Base-by-base conservation (phyloP, 2,797 vertebrate species). In the Pteropus rufus region DNA sequence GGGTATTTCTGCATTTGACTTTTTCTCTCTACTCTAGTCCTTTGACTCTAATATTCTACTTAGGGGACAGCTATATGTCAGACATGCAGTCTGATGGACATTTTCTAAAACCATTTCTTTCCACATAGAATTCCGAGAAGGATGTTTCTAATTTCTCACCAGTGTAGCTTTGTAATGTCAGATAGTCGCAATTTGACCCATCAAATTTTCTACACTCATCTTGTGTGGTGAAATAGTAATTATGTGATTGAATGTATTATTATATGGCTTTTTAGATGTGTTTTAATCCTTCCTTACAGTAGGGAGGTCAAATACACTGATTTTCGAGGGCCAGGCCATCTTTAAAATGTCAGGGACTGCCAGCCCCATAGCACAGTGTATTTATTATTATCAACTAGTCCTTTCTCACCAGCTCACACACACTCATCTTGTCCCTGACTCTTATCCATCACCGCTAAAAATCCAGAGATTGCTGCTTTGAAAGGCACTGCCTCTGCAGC, bases 61-160 rank as follows among this genome's bases (percentile, higher is more conserved):
- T 34, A 52, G 34, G 15, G 31, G 46, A 34, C 52, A 67, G 34
- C 77, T 34, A 85, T 0, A 1, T 10, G 54, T 82, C 24, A 90
- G 73, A 15, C 52, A 41, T n/a, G 2, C 44, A 72, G 65, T 41
- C 31, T 69, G 29, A 89, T 75, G 23, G 58, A 41, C 41, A 10
- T 41, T 75, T 79, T 82, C 85, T 79, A 62, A 83, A 70, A 56
- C 49, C 11, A 83, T 16, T 88, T 94, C 41, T 96, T 91, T 93
- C 34, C 52, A 60, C 84, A 85, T 1, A 94, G 80, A 79, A 76
- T 76, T 24, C 58, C 7, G 84, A 52, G 69, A 88, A 39, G 54
- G 72, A 29, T 85, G 24, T 76, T 89, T 93, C 83, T 88, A 75
- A 82, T 58, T 82, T n/a, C 31, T 95, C 34, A 29, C 6, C 3